These are phyloP conservation scores for Agriopis leucophaearia DNA, from an alignment of 2,888 invertebrate species.

Conservation along the genomic window DNA sequence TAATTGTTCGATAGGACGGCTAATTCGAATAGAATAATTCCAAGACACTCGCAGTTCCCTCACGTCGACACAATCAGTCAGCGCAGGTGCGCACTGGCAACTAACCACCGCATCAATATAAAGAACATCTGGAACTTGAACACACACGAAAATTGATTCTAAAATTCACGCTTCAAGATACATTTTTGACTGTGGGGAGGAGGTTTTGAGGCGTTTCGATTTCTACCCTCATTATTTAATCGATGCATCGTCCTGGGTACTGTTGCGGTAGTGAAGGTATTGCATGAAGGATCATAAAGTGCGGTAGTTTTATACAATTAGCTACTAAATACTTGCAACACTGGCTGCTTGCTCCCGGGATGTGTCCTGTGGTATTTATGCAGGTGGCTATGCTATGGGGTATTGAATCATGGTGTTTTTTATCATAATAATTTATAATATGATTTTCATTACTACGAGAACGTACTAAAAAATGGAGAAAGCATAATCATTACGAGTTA, in stretches of 20 bases:
- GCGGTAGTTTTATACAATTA: slow-evolving; percentile 34
- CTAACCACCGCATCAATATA: slow-evolving; percentile 2
- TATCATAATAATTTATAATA: no score
- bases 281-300: slow-evolving; percentile 27
- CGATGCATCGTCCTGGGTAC: slow-evolving; percentile 24
- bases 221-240: slow-evolving; percentile 26
- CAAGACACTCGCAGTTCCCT: slow-evolving; percentile 20
- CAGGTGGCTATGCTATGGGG: slow-evolving; percentile 7
- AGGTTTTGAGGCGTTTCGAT: slow-evolving; percentile 2
- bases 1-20: slow-evolving; percentile 17
- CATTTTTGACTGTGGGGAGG: not conserved
- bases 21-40: slow-evolving; percentile 30
- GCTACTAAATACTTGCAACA: slow-evolving; percentile 25
- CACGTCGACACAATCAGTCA: slow-evolving; percentile 34
- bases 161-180: not conserved
- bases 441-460: no score
- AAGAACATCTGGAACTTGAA: not conserved
- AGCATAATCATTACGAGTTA: no score
- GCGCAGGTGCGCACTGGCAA: slow-evolving; percentile 32
- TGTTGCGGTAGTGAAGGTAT: slow-evolving; percentile 17
- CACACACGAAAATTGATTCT: slow-evolving; percentile 2
- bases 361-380: slow-evolving; percentile 8
- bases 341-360: slow-evolving; percentile 13
- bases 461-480: no score
- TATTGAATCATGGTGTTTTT: not conserved